Evolutionary conservation across 2,797 vertebrate genomes (phyloP).

Genomic region (Pangasius mekongensis): DNA sequence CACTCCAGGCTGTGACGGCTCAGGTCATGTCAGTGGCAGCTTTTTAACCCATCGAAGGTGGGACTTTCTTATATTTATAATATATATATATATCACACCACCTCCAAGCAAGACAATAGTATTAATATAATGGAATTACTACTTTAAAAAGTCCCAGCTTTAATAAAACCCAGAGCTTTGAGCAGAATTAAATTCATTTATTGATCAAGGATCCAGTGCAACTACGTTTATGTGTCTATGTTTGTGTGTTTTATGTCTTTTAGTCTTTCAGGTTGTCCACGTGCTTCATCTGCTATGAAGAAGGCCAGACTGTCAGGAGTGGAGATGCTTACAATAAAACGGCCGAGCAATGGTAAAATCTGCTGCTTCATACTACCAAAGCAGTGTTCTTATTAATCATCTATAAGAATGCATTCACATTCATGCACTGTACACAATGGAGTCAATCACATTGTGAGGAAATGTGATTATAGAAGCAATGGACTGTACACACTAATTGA

Average conservation of each 20-base stretch:
- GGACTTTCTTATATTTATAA: conserved; percentile 51
- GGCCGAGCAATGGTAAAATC: conserved; percentile 88
- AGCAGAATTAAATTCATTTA: neutral
- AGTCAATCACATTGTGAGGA: neutral
- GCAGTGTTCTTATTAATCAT: neutral
- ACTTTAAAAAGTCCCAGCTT: neutral
- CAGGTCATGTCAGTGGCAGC: conserved; percentile 96
- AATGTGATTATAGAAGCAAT: neutral
- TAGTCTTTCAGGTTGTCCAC: conserved; percentile 96
- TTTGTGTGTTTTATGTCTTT: conserved; percentile 12
- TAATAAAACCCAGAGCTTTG: neutral
- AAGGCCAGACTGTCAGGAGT: conserved; percentile 96
- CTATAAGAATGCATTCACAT: neutral
- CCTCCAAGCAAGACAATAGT: neutral
- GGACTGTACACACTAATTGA: neutral
- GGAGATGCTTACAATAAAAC: conserved; percentile 97
- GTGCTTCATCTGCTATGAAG: conserved; percentile 98
- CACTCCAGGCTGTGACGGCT: conserved; percentile 95
- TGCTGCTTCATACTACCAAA: conserved; percentile 34
- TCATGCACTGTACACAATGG: neutral
- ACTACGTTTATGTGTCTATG: neutral
- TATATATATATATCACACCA: neutral
- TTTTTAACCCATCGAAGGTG: conserved; percentile 99
- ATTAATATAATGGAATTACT: neutral
- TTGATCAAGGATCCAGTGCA: neutral